Base-by-base conservation (phyloP, 2,113 vertebrate species). In the Pedionomus torquatus region DNA sequence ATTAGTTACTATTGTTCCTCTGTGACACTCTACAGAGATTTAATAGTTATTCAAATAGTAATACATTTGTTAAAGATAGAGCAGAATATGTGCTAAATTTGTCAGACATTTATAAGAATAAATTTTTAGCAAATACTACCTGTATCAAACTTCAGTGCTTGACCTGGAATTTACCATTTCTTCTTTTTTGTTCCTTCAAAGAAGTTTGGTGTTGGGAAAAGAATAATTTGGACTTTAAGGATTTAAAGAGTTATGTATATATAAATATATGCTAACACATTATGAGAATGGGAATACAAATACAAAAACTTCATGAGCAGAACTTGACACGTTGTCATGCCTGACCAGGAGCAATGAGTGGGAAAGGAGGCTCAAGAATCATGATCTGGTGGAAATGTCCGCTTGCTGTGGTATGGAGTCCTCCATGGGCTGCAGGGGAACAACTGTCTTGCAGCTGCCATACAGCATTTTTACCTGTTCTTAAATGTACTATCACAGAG, bases 341-440 rank as follows among this genome's bases (percentile, higher is more conserved):
- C 15, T 55, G 39, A 37, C n/a, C 26, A 61, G 18, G 28, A 63
- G 5, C 28, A 35, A 31, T 13, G 21, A 70, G 21, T 13, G 20
- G 33, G 51, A 75, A 74, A 58, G 4, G 17, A 43, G 13, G 55
- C 5, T 13, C 8, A 44, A n/a, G 33, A 37, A 58, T 37, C 4
- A 2, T 31, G 15, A 84, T 81, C 30, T 72, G 43, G 5, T 31
- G 68, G 35, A 63, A 63, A 52, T 35, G 12, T 33, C 18, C 15
- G 20, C 17, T 20, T 35, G 41, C 9, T 65, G 19, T 13, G 1
- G 4, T 5, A 4, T 31, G 35, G 12, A 1, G 1, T 61, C 10
- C 8, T 64, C 31, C n/a, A 6, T 1, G 4, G 26, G n/a, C 48
- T 83, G 28, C 35, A 65, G 44, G 5, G 2, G 2, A 8, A 10